Evolutionary conservation across 2,797 vertebrate genomes (phyloP).

Genomic region (Coreius guichenoti): DNA sequence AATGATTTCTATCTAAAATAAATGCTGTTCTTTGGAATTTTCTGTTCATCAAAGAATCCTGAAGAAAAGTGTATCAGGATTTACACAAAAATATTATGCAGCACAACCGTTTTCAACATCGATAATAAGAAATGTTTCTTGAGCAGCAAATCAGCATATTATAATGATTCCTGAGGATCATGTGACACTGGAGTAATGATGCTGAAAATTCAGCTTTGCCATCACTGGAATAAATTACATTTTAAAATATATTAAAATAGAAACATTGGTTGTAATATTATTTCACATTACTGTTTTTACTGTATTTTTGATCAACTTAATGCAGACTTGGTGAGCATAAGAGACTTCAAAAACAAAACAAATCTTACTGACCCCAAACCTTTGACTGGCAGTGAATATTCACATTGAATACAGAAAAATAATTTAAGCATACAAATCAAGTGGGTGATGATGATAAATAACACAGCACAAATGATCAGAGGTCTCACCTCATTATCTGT

Average conservation of each 20-base stretch:
- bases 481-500: conserved; percentile 90
- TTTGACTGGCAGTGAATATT: too few relatives aligned
- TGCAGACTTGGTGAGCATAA: neutral
- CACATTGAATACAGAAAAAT: neutral
- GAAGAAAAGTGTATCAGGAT: neutral
- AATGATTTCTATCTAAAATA: neutral
- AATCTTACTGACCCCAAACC: neutral
- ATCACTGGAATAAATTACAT: neutral
- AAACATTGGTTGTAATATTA: neutral
- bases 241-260: neutral
- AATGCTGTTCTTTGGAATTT: neutral
- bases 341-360: neutral
- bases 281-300: neutral
- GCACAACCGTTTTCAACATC: neutral
- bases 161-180: neutral
- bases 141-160: neutral
- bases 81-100: neutral
- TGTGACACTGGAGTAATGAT: neutral
- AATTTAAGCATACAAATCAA: neutral
- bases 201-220: neutral
- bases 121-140: neutral
- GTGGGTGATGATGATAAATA: neutral
- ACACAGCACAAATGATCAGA: neutral
- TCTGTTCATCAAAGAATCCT: neutral
- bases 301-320: neutral